A percentile compares a stretch with the other conserved stretches of the same genome.
These are phyloP conservation scores for Hypocryptadius cinnamomeus DNA, from an alignment of 2,113 vertebrate species.

Conservation along the genomic window DNA sequence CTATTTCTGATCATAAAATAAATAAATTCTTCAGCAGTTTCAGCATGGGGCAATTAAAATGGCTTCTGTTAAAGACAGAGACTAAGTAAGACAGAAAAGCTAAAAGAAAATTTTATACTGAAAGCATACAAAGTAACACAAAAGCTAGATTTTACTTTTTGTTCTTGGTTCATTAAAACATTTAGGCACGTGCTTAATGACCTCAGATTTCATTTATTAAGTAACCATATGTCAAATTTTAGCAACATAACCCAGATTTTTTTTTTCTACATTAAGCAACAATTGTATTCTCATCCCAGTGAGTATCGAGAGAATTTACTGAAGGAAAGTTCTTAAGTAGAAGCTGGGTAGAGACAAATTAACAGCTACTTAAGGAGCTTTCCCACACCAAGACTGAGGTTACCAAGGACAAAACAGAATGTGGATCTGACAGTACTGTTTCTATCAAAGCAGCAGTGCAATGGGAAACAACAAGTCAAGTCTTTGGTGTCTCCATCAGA, in stretches of 20 bases:
- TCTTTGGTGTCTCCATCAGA: neutral
- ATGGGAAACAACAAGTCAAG: neutral
- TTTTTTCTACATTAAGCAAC: neutral
- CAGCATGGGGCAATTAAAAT: conserved; percentile 48
- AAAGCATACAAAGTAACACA: conserved; percentile 35
- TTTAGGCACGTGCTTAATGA: conserved; percentile 32
- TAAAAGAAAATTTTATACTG: conserved; percentile 34
- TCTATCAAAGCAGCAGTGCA: neutral
- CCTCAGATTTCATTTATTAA: conserved; percentile 36
- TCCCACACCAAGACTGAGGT: neutral
- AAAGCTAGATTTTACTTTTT: conserved; percentile 20
- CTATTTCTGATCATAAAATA: conserved; percentile 67
- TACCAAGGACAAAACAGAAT: neutral
- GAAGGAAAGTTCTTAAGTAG: conserved; percentile 8
- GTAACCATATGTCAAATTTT: neutral
- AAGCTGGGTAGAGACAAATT: neutral
- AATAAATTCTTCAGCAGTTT: conserved; percentile 61
- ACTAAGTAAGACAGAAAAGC: conserved; percentile 42
- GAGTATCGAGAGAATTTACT: neutral
- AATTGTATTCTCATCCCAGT: neutral
- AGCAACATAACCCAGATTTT: neutral
- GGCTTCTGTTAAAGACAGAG: conserved; percentile 52
- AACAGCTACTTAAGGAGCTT: conserved; percentile 8
- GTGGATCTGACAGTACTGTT: neutral
- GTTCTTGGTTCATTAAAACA: conserved; percentile 32